Base-by-base conservation (phyloP, 2,888 invertebrate species). In the Acanthosepion pharaonis region DNA sequence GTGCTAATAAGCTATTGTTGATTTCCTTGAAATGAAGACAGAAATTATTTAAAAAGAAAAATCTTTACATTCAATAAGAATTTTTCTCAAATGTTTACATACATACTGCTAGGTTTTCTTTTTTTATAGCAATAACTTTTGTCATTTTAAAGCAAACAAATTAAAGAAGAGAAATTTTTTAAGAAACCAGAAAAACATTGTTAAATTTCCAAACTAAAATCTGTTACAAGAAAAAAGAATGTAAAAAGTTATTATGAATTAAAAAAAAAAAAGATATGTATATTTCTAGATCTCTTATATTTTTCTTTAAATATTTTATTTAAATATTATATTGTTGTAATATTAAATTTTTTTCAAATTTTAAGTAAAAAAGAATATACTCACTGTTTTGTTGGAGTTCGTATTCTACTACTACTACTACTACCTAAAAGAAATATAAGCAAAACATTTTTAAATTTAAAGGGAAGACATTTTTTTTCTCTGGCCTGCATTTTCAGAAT, bases 371-470 rank as follows among this genome's bases (percentile, higher is more conserved):
- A 78, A 78, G 78, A 15, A 15, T 78, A 15, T 94, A 94, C 94
- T 51, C 49, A 94, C 53, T 64, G 93, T 93, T 92, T 94, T 48
- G 91, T 51, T 15, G 94, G 94, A 25, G 94, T 94, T 23, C 91
- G 64, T 11, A 51, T 91, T 55, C 94, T 53, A 18, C 55, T 23
- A 49, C 92, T 49, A 51, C 51, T n/a, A 42, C 42, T 42, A n/a
- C 23, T 25, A 93, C 93, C 93, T 93, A 53, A 51, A 93, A 51
- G 53, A 92, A 92, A n/a, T 11, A 78, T 78, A n/a, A 33, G 18
- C n/a, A 59, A 59, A 3, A 59, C 20, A 59, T 20, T 59, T 20
- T 23, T 55, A 18, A 5, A 59, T 59, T 59, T 23, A 59, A 59
- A 23, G 23, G 20, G 20, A 59, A 20, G 5, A 59, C 20, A 59